A percentile compares a stretch with the other conserved stretches of the same genome.
These are phyloP conservation scores for Montipora sp. DNA, from an alignment of 64 coral and sea anemone species.

Conservation along the genomic window DNA sequence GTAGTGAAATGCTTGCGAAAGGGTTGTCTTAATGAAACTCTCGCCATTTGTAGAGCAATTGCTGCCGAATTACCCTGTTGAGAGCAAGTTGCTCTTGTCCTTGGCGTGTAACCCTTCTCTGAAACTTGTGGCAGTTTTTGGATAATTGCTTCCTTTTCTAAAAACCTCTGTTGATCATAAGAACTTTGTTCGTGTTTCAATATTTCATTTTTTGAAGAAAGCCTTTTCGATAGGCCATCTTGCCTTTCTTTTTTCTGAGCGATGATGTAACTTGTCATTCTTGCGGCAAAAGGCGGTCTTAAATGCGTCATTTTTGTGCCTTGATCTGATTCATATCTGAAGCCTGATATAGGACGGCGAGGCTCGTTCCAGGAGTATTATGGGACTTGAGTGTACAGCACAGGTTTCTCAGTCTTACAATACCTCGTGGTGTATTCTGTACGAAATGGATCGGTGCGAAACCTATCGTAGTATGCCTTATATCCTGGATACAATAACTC, in stretches of 20 bases:
- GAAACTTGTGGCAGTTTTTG: background rate
- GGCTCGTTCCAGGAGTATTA: constrained; percentile 55
- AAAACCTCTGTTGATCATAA: background rate
- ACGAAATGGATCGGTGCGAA: constrained; percentile 16
- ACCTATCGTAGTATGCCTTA: constrained; percentile 19
- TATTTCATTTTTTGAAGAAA: too few relatives aligned
- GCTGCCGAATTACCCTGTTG: background rate
- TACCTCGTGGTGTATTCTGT: constrained; percentile 72
- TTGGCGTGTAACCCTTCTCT: background rate
- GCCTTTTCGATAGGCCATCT: background rate
- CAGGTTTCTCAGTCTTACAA: constrained; percentile 25
- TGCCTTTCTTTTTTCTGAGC: background rate
- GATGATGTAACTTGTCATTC: constrained; percentile 41
- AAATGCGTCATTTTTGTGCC: constrained; percentile 38
- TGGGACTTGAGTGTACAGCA: constrained; percentile 48
- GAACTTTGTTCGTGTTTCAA: background rate
- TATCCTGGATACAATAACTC: constrained; percentile 24
- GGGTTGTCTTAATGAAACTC: background rate
- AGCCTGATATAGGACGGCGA: constrained; percentile 12
- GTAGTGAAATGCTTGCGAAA: background rate
- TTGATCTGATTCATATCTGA: background rate
- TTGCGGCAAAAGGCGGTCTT: constrained; percentile 54
- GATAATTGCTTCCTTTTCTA: background rate
- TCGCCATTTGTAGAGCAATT: background rate
- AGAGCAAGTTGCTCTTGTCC: background rate